Evolutionary conservation across 2,113 vertebrate species (phyloP).

Genomic region (Lasiurus cinereus): DNA sequence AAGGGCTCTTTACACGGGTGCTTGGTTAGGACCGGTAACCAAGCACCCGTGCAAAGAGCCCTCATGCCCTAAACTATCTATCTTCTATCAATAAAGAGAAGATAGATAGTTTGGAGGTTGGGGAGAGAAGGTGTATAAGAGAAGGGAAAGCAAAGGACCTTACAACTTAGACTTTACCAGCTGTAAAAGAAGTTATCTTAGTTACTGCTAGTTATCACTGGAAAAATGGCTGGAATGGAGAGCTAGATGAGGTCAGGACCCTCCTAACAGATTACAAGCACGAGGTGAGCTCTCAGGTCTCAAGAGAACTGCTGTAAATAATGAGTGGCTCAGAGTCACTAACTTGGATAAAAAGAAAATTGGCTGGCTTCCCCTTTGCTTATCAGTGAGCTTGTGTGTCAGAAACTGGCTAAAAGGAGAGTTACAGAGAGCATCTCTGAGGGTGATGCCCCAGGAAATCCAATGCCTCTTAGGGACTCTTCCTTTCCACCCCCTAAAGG

Average conservation of each 20-base stretch:
- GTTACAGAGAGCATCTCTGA: neutral
- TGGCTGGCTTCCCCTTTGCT: slow-evolving; percentile 51
- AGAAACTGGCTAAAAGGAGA: neutral
- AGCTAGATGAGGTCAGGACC: slow-evolving; percentile 40
- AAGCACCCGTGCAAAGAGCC: too few species aligned
- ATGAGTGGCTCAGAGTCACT: slow-evolving; percentile 48
- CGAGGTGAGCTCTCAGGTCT: slow-evolving; percentile 62
- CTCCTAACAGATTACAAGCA: slow-evolving; percentile 38
- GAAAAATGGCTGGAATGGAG: neutral
- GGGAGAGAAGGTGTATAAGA: neutral
- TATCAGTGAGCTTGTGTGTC: slow-evolving; percentile 41
- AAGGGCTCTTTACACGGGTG: neutral
- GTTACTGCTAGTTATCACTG: slow-evolving; percentile 9
- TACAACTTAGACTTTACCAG: neutral
- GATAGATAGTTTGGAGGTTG: neutral
- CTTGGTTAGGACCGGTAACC: neutral
- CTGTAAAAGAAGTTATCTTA: neutral
- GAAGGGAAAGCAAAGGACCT: neutral
- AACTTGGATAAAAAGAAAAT: slow-evolving; percentile 45
- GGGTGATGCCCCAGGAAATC: neutral
- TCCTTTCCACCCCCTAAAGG: neutral
- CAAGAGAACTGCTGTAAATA: slow-evolving; percentile 61
- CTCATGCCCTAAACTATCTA: too few species aligned
- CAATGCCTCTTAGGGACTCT: neutral
- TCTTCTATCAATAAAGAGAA: neutral